Conservation (phyloP, 2,888 invertebrate species). For the Tortrix viridana region DNA sequence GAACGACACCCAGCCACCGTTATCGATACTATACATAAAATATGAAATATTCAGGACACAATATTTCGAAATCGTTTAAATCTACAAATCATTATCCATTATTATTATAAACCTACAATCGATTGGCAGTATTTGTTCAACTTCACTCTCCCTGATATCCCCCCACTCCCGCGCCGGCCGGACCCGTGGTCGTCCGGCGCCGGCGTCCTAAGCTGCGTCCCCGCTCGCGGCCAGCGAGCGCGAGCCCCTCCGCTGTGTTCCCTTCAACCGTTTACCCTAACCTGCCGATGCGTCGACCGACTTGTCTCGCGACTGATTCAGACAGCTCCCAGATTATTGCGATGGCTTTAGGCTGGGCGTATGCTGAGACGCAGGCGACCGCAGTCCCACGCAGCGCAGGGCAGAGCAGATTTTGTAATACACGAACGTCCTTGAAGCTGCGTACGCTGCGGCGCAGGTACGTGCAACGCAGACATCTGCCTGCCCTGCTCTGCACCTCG, state of each 20-base stretch:
- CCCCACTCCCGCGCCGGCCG: constrained; percentile 39
- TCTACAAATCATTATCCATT: constrained; percentile 78
- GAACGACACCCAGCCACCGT: constrained; percentile 58
- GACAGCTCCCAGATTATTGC: constrained; percentile 11
- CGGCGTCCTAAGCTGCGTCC: constrained; percentile 31
- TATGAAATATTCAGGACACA: constrained; percentile 76
- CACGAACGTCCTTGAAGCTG: no score
- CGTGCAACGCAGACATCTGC: no score
- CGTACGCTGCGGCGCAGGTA: no score
- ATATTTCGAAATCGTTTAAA: constrained; percentile 76
- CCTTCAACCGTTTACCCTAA: constrained; percentile 78
- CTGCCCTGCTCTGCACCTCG: no score
- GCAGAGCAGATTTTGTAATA: no score
- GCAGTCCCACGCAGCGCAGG: no score
- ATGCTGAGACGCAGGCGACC: no score
- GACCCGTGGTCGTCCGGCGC: background rate
- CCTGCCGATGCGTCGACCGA: constrained; percentile 44
- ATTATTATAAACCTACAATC: constrained; percentile 77
- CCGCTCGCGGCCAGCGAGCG: constrained; percentile 37
- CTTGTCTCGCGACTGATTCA: constrained; percentile 26
- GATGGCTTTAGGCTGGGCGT: no score
- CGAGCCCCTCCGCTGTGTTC: constrained; percentile 55
- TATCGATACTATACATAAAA: constrained; percentile 77
- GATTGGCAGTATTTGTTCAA: constrained; percentile 81
- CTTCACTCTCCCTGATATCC: constrained; percentile 69